phyloP scores from a whole-genome alignment of 2,888 invertebrate species.

The Nyleta sp. region DNA sequence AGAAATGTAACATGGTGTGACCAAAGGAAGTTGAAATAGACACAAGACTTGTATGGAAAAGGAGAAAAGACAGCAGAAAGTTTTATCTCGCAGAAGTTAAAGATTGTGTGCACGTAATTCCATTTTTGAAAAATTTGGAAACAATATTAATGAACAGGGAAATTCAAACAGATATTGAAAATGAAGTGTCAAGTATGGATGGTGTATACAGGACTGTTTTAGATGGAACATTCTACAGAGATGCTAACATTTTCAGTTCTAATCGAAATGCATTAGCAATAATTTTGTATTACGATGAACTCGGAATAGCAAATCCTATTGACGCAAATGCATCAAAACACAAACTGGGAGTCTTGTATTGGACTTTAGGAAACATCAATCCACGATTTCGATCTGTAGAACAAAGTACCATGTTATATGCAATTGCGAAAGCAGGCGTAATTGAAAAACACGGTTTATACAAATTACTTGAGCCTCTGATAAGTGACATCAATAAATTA shows the following conservation, averaged over 20 bases:
- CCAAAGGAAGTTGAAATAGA: not conserved
- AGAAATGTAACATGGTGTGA: conserved; percentile 6
- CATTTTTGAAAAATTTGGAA: conserved; percentile 50
- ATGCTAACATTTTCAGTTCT: conserved; percentile 1
- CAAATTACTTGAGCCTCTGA: conserved; percentile 38
- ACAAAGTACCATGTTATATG: conserved; percentile 8
- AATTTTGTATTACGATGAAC: conserved; percentile 26
- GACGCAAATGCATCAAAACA: conserved; percentile 8
- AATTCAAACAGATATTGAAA: conserved; percentile 31
- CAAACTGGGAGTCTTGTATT: conserved; percentile 18
- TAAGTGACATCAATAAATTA: conserved; percentile 37
- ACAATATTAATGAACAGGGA: conserved; percentile 59
- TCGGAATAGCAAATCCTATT: conserved; percentile 13
- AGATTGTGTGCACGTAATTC: conserved; percentile 8
- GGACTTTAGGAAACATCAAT: conserved; percentile 59
- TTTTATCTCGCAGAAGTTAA: conserved; percentile 4
- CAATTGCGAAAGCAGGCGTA: conserved; percentile 32
- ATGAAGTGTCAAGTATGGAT: conserved; percentile 9
- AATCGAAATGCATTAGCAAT: not conserved
- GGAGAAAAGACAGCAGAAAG: not conserved
- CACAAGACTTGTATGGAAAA: not conserved
- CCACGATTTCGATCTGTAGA: conserved; percentile 22
- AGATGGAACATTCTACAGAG: conserved; percentile 16
- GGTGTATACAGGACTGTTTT: conserved; percentile 7
- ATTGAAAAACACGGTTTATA: conserved; percentile 39